phyloP scores from a whole-genome alignment of 2,797 vertebrate genomes.

The Nannoperca australis region DNA sequence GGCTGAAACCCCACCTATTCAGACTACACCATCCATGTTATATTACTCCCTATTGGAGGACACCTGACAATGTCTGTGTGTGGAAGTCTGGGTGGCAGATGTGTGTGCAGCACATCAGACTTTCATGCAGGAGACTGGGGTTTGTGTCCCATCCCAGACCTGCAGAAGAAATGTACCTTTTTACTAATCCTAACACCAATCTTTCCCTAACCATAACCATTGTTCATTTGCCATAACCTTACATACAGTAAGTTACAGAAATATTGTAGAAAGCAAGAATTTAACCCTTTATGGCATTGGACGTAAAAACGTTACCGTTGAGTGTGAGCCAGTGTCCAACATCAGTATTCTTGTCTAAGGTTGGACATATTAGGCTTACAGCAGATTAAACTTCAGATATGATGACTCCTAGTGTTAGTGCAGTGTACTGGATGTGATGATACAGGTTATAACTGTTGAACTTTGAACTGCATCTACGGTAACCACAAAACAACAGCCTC shows the following conservation, averaged over 20 bases:
- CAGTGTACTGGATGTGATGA: not conserved
- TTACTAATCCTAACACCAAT: not conserved
- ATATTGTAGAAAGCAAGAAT: not conserved
- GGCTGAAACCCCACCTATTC: too few species aligned
- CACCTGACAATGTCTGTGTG: not conserved
- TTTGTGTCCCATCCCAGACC: not conserved
- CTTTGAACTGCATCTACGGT: not conserved
- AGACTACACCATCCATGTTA: too few species aligned
- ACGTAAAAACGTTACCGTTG: too few species aligned
- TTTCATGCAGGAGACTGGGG: not conserved
- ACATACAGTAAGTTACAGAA: not conserved
- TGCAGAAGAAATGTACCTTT: not conserved
- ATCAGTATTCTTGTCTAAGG: not conserved
- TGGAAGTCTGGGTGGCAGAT: not conserved
- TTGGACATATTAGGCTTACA: not conserved
- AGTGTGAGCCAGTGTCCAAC: too few species aligned
- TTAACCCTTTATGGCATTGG: too few species aligned
- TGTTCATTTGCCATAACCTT: too few species aligned
- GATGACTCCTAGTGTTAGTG: too few species aligned
- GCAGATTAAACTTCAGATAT: not conserved
- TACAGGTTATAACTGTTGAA: not conserved
- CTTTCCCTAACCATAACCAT: not conserved
- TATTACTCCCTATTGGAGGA: not conserved
- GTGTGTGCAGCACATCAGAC: not conserved
- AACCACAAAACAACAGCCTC: not conserved